These are phyloP conservation scores for Furcifer pardalis DNA, from an alignment of 2,797 vertebrate species.

Conservation along the genomic window DNA sequence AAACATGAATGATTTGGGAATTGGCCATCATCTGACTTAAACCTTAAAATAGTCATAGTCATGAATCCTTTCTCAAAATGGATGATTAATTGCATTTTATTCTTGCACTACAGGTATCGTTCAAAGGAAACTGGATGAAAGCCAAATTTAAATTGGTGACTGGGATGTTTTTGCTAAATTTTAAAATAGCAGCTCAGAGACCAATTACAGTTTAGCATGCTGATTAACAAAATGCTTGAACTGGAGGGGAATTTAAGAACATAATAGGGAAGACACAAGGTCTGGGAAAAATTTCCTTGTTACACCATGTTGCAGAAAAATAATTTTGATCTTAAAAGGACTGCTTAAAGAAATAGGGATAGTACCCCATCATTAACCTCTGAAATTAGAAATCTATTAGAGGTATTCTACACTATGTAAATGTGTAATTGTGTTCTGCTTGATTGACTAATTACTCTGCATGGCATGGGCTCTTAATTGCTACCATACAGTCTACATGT, in stretches of 20 bases:
- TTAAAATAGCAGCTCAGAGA: slow-evolving; percentile 1
- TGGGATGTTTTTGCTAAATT: not conserved
- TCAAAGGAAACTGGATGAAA: not conserved
- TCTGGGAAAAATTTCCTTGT: not conserved
- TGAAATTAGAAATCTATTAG: slow-evolving; percentile 65
- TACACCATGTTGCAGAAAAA: slow-evolving; percentile 8
- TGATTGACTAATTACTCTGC: slow-evolving; percentile 57
- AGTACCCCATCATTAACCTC: slow-evolving; percentile 56
- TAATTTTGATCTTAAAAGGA: slow-evolving; percentile 24
- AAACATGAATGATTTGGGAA: not conserved
- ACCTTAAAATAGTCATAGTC: not conserved
- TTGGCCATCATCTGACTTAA: not conserved
- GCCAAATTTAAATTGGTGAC: slow-evolving; percentile 6
- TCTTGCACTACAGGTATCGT: not conserved
- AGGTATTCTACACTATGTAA: slow-evolving; percentile 60
- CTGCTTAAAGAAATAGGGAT: slow-evolving; percentile 6
- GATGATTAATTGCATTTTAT: not conserved
- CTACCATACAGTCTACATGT: slow-evolving; percentile 34
- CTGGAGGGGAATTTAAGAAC: not conserved
- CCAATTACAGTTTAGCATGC: not conserved
- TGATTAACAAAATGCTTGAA: not conserved
- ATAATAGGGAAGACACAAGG: not conserved
- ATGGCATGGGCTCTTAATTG: slow-evolving; percentile 52
- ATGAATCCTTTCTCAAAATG: not conserved
- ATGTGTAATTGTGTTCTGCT: slow-evolving; percentile 46